phyloP scores from a whole-genome alignment of 2,113 vertebrate species.

The Acrocephalus arundinaceus region DNA sequence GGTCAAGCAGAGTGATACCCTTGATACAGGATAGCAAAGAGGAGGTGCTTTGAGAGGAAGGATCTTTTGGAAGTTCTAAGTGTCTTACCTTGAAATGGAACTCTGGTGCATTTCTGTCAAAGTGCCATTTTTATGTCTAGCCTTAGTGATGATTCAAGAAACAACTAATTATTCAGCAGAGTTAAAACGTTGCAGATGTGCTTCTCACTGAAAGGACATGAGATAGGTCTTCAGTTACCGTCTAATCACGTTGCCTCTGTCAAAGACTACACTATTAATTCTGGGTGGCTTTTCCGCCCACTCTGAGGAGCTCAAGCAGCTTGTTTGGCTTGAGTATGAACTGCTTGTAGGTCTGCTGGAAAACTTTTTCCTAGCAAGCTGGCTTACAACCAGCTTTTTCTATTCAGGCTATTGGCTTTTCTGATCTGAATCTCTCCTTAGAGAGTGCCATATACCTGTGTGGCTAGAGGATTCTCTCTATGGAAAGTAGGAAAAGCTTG shows the following conservation, averaged over 20 bases:
- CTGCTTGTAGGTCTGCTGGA: background rate
- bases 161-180: background rate
- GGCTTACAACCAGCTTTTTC: background rate
- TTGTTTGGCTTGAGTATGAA: background rate
- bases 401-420: background rate
- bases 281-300: background rate
- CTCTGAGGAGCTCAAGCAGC: background rate
- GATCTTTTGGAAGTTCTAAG: background rate
- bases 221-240: background rate
- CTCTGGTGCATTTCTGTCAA: background rate
- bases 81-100: background rate
- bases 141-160: background rate
- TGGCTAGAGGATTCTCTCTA: background rate
- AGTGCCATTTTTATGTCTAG: background rate
- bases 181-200: slow-evolving; percentile 20
- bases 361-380: background rate
- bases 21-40: background rate
- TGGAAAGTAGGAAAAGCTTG: background rate
- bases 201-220: background rate
- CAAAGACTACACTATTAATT: background rate
- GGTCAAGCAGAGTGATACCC: background rate
- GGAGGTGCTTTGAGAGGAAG: background rate
- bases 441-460: background rate
- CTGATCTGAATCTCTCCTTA: background rate
- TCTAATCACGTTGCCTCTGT: background rate